These are phyloP conservation scores for Todiramphus chloris DNA, from an alignment of 2,113 vertebrate genomes.

Conservation along the genomic window DNA sequence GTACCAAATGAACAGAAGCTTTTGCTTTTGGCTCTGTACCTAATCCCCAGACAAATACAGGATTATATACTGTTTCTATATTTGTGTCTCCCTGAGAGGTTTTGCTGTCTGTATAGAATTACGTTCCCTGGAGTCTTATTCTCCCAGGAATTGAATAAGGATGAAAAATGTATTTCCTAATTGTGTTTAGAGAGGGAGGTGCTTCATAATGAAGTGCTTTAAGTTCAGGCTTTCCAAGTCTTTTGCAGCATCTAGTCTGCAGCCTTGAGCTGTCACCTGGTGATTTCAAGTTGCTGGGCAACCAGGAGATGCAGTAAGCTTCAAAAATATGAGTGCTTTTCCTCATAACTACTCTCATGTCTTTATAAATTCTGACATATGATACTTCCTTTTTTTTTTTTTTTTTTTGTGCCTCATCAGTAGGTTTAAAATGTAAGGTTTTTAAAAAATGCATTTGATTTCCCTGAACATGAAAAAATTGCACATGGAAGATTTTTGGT, in stretches of 20 bases:
- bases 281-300: slow-evolving; percentile 17
- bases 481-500: not conserved
- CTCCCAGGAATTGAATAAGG: not conserved
- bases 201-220: not conserved
- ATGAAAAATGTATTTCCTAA: not conserved
- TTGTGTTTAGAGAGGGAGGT: not conserved
- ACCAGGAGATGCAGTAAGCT: not conserved
- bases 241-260: not conserved
- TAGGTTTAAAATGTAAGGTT: not conserved
- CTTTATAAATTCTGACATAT: not conserved
- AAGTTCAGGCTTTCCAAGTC: not conserved
- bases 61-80: not conserved
- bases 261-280: not conserved
- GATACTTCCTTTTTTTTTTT: not conserved
- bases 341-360: not conserved
- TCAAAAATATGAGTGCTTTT: not conserved
- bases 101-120: not conserved
- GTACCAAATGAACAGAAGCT: not conserved
- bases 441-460: not conserved
- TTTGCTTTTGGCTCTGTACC: not conserved
- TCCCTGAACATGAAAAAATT: not conserved
- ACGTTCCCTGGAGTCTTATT: not conserved
- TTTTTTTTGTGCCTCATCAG: not conserved
- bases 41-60: not conserved
- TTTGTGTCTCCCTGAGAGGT: not conserved